phyloP scores from a whole-genome alignment of 2,888 invertebrate species.

The Operophtera brumata region DNA sequence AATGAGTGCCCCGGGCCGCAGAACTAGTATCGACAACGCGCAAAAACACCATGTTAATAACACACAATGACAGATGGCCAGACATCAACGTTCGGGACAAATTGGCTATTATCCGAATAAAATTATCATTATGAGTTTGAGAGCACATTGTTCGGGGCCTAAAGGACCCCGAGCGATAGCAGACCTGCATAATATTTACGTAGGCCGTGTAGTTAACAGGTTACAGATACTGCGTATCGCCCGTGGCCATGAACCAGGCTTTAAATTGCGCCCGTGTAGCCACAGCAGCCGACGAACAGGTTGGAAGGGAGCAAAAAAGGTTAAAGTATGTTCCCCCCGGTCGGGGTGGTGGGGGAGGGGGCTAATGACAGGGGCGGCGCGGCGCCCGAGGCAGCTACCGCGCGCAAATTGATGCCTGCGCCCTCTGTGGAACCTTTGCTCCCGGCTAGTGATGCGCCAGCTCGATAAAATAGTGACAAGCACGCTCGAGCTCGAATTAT shows the following conservation, averaged over 20 bases:
- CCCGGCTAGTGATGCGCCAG: conserved; percentile 75
- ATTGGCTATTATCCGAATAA: conserved; percentile 36
- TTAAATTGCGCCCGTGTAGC: conserved; percentile 68
- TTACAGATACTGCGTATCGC: conserved; percentile 71
- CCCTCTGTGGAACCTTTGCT: conserved; percentile 77
- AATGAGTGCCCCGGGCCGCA: background rate
- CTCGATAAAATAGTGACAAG: conserved; percentile 70
- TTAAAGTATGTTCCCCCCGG: conserved; percentile 71
- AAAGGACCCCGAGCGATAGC: conserved; percentile 48
- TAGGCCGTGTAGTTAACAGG: conserved; percentile 56
- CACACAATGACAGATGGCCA: conserved; percentile 36
- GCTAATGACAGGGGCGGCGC: conserved; percentile 78
- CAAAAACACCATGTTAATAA: conserved; percentile 21
- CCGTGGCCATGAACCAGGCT: conserved; percentile 76
- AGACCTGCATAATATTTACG: conserved; percentile 59
- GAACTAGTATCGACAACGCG: conserved; percentile 10
- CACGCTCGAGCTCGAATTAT: conserved; percentile 47
- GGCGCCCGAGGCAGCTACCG: conserved; percentile 79
- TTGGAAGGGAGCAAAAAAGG: conserved; percentile 79
- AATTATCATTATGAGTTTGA: conserved; percentile 29
- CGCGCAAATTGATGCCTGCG: conserved; percentile 79
- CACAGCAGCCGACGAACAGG: conserved; percentile 77
- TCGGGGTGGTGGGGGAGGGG: conserved; percentile 47
- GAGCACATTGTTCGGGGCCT: conserved; percentile 31
- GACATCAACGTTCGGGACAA: conserved; percentile 28